Conservation (phyloP, 2,888 invertebrate species). For the Salpingus planirostris region DNA sequence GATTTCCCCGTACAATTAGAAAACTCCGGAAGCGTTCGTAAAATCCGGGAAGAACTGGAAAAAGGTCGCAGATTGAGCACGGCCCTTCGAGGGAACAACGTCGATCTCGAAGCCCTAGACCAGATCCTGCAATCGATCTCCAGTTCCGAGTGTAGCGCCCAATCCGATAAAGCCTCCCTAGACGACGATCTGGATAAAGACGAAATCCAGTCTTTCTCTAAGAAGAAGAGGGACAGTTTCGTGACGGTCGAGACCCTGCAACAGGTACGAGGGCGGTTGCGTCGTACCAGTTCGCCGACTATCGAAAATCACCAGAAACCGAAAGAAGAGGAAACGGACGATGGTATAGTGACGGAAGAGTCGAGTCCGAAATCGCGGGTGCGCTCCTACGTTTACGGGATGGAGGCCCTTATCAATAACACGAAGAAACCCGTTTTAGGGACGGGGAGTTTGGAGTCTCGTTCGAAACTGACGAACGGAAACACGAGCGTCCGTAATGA, state of each 20-base stretch:
- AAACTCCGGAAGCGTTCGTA: slow-evolving; percentile 46
- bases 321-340: slow-evolving; percentile 35
- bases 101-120: slow-evolving; percentile 47
- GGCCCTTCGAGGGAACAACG: slow-evolving; percentile 46
- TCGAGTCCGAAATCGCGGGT: slow-evolving; percentile 29
- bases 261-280: slow-evolving; percentile 50
- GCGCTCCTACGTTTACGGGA: slow-evolving; percentile 42
- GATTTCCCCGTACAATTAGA: slow-evolving; percentile 43
- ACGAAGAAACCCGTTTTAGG: slow-evolving; percentile 29
- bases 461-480: slow-evolving; percentile 37
- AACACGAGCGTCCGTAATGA: slow-evolving; percentile 39
- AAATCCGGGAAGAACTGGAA: slow-evolving; percentile 48
- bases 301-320: not conserved
- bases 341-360: slow-evolving; percentile 43
- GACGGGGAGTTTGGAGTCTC: slow-evolving; percentile 44
- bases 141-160: too few relatives aligned
- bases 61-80: slow-evolving; percentile 46
- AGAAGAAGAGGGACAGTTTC: slow-evolving; percentile 42
- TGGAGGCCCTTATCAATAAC: slow-evolving; percentile 36
- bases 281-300: slow-evolving; percentile 46
- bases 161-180: slow-evolving; percentile 21
- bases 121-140: slow-evolving; percentile 42
- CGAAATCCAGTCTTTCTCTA: slow-evolving; percentile 18
- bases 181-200: slow-evolving; percentile 25
- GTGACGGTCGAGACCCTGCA: slow-evolving; percentile 53